Conservation (phyloP, 2,888 invertebrate genomes). For the Tridacna crocea region DNA sequence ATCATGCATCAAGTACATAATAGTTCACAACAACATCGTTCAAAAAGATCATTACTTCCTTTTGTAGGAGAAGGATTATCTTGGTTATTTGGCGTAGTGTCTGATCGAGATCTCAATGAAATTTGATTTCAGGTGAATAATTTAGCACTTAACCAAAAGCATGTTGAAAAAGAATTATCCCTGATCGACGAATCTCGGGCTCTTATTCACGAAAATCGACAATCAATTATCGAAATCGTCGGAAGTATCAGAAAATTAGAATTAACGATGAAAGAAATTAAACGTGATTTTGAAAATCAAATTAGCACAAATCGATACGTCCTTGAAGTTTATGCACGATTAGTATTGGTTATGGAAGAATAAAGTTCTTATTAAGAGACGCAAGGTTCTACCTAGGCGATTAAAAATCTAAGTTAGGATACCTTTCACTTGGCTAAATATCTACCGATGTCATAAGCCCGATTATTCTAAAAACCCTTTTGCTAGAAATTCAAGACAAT, state of each 20-base stretch:
- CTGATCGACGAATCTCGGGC: background rate
- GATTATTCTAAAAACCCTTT: background rate
- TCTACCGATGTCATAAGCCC: background rate
- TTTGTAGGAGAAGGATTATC: constrained; percentile 4
- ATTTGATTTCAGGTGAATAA: background rate
- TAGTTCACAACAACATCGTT: background rate
- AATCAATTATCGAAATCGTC: background rate
- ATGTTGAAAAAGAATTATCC: background rate
- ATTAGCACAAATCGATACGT: background rate
- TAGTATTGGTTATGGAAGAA: background rate
- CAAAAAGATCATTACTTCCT: background rate
- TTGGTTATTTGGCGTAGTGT: constrained; percentile 2
- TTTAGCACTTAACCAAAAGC: background rate
- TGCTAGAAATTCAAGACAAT: background rate
- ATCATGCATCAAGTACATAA: background rate
- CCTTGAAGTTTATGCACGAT: background rate
- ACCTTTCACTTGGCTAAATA: background rate
- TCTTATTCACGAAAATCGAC: background rate
- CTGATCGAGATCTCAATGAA: background rate
- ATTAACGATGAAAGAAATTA: background rate
- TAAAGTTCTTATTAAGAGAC: background rate
- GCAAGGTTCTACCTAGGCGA: background rate
- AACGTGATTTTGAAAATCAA: background rate
- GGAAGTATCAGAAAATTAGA: background rate
- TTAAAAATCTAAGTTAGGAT: background rate